Evolutionary conservation across 2,797 vertebrate genomes (phyloP).

Genomic region (Neosilurus mollespiculum): DNA sequence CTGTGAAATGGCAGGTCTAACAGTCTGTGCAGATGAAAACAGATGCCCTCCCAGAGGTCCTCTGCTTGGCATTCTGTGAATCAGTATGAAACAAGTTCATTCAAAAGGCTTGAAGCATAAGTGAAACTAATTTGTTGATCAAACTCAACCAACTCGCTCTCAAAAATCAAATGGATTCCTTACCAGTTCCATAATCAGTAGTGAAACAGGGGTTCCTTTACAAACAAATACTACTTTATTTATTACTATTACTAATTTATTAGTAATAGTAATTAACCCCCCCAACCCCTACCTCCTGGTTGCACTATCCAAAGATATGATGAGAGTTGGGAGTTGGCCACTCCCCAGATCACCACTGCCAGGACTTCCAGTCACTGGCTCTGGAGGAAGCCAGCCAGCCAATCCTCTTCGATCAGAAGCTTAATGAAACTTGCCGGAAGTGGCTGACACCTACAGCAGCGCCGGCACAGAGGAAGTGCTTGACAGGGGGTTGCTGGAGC

Average conservation of each 20-base stretch:
- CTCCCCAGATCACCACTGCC: too few species aligned
- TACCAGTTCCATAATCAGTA: background rate
- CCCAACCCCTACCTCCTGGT: too few species aligned
- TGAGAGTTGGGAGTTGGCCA: too few species aligned
- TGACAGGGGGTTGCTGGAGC: too few species aligned
- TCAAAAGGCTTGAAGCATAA: background rate
- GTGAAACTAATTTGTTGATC: background rate
- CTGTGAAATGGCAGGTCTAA: constrained; percentile 68
- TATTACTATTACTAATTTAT: background rate
- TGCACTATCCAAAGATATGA: too few species aligned
- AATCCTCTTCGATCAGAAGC: too few species aligned
- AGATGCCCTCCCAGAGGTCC: background rate
- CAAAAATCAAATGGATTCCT: background rate
- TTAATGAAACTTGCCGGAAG: too few species aligned
- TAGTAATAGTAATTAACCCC: too few species aligned
- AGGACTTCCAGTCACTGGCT: too few species aligned
- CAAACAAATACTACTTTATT: background rate
- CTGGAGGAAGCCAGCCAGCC: too few species aligned
- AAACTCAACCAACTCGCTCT: background rate
- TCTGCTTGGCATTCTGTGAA: constrained; percentile 34
- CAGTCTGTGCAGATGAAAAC: constrained; percentile 48
- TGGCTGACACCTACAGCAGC: too few species aligned
- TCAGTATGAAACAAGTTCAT: background rate
- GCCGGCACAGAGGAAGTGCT: too few species aligned
- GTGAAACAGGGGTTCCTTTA: background rate